Base-by-base conservation (phyloP, 2,888 invertebrate species). In the Coelopa pilipes region DNA sequence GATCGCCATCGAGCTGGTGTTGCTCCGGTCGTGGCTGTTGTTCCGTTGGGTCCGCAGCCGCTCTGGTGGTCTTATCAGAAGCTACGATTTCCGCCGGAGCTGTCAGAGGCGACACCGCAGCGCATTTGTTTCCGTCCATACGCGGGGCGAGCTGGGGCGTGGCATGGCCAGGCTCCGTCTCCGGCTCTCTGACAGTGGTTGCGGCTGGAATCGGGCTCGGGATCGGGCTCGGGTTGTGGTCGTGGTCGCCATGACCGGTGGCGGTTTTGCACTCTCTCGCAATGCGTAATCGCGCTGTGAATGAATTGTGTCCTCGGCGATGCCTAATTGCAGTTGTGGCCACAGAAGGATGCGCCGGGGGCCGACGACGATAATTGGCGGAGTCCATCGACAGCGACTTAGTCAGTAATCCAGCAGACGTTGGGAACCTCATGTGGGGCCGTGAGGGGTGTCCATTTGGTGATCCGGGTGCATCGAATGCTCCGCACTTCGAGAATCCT, bases 11-110 rank as follows among this genome's bases (percentile, higher is more conserved):
- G 34, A 17, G 15, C 17, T 55, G 1, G 24, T 7, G 67, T 46
- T 9, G 34, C 34, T 34, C 34, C 34, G 34, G 21, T n/a, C 60
- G 34, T 34, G 60, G 10, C 21, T 24, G 15, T 34, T 10, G 12
- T 21, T 21, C 24, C 60, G 24, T 10, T 24, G 2, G 10, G 24
- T 17, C 21, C 19, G 34, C 7, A 55, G 55, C 70, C 24, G 57
- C 47, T 62, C 67, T 79, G 84, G 85, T 86, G 85, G 86, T 84
- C 87, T 86, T 85, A 86, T 86, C 86, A 83, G 87, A 85, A 86
- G 86, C 86, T 84, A 80, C 79, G 79, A 82, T 80, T 77, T 78
- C 74, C 74, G 80, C 78, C 78, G 80, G 79, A 77, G 79, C 80
- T 84, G 84, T 84, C 84, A 82, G 76, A 81, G 83, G 79, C 81